Base-by-base conservation (phyloP, 2,113 vertebrate genomes). In the Hippocampus zosterae region DNA sequence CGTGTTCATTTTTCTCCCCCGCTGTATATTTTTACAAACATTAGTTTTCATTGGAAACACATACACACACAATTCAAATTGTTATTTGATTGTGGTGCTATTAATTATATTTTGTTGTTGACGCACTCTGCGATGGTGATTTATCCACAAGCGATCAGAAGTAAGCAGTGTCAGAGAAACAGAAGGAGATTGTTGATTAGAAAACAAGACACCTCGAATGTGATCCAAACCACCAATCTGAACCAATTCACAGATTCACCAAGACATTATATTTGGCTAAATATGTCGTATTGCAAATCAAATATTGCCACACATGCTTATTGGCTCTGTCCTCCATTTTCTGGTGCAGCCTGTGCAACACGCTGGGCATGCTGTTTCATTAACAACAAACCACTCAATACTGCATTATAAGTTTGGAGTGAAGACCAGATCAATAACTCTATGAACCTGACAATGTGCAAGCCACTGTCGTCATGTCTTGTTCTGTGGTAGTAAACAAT, bases 371-470 rank as follows among this genome's bases (percentile, higher is more conserved):
- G 52, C 52, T 46, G n/a, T 21, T 15, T 64, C 41, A 64, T 44
- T 23, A n/a, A 64, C 62, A 64, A n/a, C 60, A 41, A 25, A 4
- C 25, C 57, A 29, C 62, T 64, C 40, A 42, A 42, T 44, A 25
- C 12, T 44, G 23, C 63, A 65, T 65, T 25, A 65, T 46, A 18
- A 46, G n/a, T 40, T 48, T 18, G 57, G 42, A 74, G 42, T 27
- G 25, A 15, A 23, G 37, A 12, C 59, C 27, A 56, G 44, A 72
- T 76, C 55, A 59, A 77, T 73, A 81, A 53, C 48, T 53, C 37
- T 37, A 67, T 71, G 63, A 72, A 6, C 59, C 56, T 66, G 48
- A 50, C 59, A 65, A 23, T 27, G 23, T 46, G 53, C 56, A 29
- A 69, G 67, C 52, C 29, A 57, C 29, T 76, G 59, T 44, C 67